Evolutionary conservation across 2,113 vertebrate genomes (phyloP), one percentile per base, ranked within the genome.

Genomic region (Rhinichthys klamathensis): DNA sequence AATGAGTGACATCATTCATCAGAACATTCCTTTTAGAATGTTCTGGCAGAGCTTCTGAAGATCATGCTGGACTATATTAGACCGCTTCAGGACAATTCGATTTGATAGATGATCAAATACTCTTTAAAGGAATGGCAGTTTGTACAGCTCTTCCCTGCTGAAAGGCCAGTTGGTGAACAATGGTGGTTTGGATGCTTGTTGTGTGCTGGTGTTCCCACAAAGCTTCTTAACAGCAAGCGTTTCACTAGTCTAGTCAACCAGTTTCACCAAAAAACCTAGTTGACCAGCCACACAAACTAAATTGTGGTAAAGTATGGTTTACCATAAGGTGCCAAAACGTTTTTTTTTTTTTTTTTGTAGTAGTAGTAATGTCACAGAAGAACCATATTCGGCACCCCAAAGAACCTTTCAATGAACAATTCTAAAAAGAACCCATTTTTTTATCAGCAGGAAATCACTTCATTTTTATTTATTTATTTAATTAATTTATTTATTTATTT

Each of bases 31-130:
- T 10, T 70, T 56, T 15, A 54, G 15, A 72, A 83, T 27, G 27
- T 72, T 56, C 12, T 69, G 80, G 80, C 80, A 49, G 78, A 67
- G 58, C 78, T 49, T 81, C 44, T 51, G 61, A 81, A 23, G 63
- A 69, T 51, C 80, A 49, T 6, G 30, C 60, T 80, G 60, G 15
- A 67, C 4, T 16, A 32, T 72, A 41, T 72, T n/a, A n/a, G 18
- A 13, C 23, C 15, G 54, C 21, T 80, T 46, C 25, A 44, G 77
- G n/a, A 41, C 4, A 27, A 44, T 27, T 44, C 6, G 4, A 27
- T 63, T 18, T 38, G 32, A 79, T 41, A 61, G 32, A 73, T 61
- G 56, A 44, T 73, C 38, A 46, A 73, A 46, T 44, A 16, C n/a
- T 32, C 5, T 78, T 78, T 35, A 38, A 80, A 18, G 3, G 30